These are phyloP conservation scores for Halisarca cf. caerulea DNA, from an alignment of 37 sponge, comb jelly and placozoan genomes.

Conservation along the genomic window DNA sequence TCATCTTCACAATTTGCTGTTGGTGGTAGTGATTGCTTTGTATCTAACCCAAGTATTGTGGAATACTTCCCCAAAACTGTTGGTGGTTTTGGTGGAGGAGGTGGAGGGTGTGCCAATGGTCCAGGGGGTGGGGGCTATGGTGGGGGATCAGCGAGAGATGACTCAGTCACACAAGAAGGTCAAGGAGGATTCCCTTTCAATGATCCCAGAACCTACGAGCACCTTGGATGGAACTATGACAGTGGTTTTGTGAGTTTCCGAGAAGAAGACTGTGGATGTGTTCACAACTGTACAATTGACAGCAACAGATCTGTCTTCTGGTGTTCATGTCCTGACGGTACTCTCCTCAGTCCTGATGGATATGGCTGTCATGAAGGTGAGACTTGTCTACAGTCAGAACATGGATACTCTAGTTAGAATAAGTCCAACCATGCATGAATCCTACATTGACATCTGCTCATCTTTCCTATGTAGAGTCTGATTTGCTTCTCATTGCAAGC, in stretches of 20 bases:
- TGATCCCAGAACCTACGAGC: not conserved
- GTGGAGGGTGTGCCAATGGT: constrained; percentile 45
- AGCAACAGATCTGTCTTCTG: not conserved
- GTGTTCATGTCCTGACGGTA: not conserved
- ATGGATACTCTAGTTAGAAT: not conserved
- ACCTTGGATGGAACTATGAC: not conserved
- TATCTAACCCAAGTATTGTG: not conserved
- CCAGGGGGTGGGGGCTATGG: constrained; percentile 40
- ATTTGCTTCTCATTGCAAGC: not conserved
- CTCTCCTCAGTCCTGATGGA: constrained; percentile 27
- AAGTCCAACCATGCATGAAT: not conserved
- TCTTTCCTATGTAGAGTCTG: not conserved
- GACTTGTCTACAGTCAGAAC: too few species aligned
- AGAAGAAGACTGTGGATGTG: constrained; percentile 24
- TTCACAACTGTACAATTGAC: constrained; percentile 24
- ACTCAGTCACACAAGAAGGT: not conserved
- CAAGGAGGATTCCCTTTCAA: constrained; percentile 13
- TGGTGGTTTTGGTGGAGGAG: constrained; percentile 51
- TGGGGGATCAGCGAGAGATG: constrained; percentile 2
- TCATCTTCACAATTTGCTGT: constrained; percentile 15
- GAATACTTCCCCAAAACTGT: not conserved
- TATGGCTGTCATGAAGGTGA: constrained; percentile 39
- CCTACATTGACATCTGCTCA: not conserved
- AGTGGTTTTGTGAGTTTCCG: constrained; percentile 11
- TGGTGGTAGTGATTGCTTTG: constrained; percentile 37